A percentile compares a stretch with the other conserved stretches of the same genome.
These are phyloP conservation scores for Gobius niger DNA, from an alignment of 2,113 vertebrate species.

Conservation along the genomic window DNA sequence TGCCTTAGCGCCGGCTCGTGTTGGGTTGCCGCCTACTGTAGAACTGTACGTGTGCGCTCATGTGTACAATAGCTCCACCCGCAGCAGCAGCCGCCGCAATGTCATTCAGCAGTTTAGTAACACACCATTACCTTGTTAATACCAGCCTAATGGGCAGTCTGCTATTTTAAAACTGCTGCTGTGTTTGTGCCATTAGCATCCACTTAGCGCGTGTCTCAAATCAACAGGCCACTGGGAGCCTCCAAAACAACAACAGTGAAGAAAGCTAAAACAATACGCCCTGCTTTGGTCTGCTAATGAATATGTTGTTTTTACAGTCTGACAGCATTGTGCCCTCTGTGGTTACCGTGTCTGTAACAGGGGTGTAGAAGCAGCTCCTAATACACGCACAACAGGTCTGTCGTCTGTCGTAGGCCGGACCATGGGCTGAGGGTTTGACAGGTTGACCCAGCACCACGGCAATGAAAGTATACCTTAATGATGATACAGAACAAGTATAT, in stretches of 20 bases:
- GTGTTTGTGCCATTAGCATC: slow-evolving; percentile 80
- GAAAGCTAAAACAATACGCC: slow-evolving; percentile 47
- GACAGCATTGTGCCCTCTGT: not conserved
- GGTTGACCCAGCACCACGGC: no score
- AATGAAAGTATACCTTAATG: no score
- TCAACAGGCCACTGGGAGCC: slow-evolving; percentile 61
- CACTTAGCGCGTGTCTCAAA: slow-evolving; percentile 70
- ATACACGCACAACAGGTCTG: no score
- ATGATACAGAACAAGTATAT: no score
- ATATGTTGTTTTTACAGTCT: slow-evolving; percentile 8
- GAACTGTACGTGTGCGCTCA: slow-evolving; percentile 14
- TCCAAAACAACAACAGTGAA: slow-evolving; percentile 59
- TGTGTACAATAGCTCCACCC: slow-evolving; percentile 45
- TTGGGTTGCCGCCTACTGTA: not conserved
- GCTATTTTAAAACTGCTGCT: slow-evolving; percentile 81
- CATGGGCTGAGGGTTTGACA: no score
- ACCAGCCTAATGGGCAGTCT: slow-evolving; percentile 81
- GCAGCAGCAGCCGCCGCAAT: slow-evolving; percentile 54
- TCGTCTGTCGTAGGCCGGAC: no score
- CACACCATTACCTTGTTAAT: slow-evolving; percentile 86
- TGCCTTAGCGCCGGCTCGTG: not conserved
- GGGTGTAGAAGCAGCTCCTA: no score
- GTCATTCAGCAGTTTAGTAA: slow-evolving; percentile 82
- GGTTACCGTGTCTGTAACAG: no score
- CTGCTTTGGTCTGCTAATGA: slow-evolving; percentile 32